phyloP scores from a whole-genome alignment of 2,888 invertebrate species.

The Drosophila imparisetae region DNA sequence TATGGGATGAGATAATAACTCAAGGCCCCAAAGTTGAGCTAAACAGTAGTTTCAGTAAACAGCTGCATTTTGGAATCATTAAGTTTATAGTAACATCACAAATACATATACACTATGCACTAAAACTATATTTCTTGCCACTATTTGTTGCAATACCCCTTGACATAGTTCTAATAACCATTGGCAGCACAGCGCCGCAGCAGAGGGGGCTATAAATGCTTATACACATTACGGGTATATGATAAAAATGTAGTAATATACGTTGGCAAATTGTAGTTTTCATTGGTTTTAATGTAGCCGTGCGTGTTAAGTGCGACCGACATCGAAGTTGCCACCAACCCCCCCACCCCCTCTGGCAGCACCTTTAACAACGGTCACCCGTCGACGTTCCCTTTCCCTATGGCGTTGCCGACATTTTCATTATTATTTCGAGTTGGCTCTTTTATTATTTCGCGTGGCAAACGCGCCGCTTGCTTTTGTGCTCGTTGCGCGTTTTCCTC shows the following conservation, averaged over 20 bases:
- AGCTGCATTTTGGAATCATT: background rate
- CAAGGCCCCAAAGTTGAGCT: background rate
- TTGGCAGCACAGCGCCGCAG: constrained; percentile 1
- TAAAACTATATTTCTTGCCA: background rate
- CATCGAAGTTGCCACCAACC: constrained; percentile 47
- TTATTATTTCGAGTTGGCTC: constrained; percentile 74
- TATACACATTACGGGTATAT: constrained; percentile 54
- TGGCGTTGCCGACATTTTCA: constrained; percentile 72
- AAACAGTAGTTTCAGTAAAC: background rate
- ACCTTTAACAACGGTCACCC: constrained; percentile 33
- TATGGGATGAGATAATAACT: background rate
- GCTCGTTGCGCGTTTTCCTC: constrained; percentile 23
- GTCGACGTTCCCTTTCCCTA: constrained; percentile 30
- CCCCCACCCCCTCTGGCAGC: constrained; percentile 23
- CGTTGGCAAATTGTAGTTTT: constrained; percentile 79
- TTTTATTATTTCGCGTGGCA: constrained; percentile 79
- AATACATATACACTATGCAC: background rate
- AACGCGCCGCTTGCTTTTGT: constrained; percentile 64
- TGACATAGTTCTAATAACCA: constrained; percentile 46
- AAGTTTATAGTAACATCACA: background rate
- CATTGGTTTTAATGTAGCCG: constrained; percentile 76
- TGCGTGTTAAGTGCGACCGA: constrained; percentile 76
- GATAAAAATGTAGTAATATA: constrained; percentile 74
- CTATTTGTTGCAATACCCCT: constrained; percentile 13
- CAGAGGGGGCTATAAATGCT: constrained; percentile 39